Base-by-base conservation (phyloP, 30 jellyfish, hydroid and myxozoan species). In the Aurelia sp. region DNA sequence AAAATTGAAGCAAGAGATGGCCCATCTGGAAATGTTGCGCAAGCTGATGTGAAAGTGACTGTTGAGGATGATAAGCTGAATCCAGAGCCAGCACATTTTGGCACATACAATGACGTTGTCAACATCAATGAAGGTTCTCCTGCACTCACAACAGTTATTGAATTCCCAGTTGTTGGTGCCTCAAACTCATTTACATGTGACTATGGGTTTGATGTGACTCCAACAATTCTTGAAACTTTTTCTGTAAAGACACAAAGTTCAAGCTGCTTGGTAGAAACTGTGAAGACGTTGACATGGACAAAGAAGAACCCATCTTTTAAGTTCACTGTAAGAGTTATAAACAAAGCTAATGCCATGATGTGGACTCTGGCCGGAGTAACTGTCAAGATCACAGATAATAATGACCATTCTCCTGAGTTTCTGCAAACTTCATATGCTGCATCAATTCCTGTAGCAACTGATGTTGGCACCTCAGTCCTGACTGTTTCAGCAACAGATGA, bases 31-130 rank as follows among this genome's bases (percentile, higher is more conserved):
- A 89, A 84, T 31, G 73, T 63, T 37, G 88, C 96, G 21, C 20
- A 51, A 9, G 97, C 98, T 1, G 35, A 91, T 33, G 97, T 93
- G 63, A 81, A 83, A 22, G 91, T 93, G 13, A 57, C 17, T n/a
- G 98, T 93, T 19, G 79, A 18, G 53, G 97, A 93, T 55, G 93
- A 84, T 71, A 62, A 47, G 13, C 30, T 65, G 44, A 60, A 69
- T 2, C 93, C 91, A 21, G 97, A 93, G 55, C 97, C 97, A 11
- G 93, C 95, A 27, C 86, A 83, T 31, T 93, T 93, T 88, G 97
- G 90, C 4, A 60, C 85, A 37, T 75, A 74, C 78, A 84, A 71
- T 0, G 81, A 62, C 23, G 51, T 59, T 3, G 96, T 94, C 13
- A 74, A 52, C n/a, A 83, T 93, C 19, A 65, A 59, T 3, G 98